Percentiles rank a stretch among this genome's conserved stretches.
Conservation (phyloP, 2,888 invertebrate genomes). For the Drosophila kambysellisi region DNA sequence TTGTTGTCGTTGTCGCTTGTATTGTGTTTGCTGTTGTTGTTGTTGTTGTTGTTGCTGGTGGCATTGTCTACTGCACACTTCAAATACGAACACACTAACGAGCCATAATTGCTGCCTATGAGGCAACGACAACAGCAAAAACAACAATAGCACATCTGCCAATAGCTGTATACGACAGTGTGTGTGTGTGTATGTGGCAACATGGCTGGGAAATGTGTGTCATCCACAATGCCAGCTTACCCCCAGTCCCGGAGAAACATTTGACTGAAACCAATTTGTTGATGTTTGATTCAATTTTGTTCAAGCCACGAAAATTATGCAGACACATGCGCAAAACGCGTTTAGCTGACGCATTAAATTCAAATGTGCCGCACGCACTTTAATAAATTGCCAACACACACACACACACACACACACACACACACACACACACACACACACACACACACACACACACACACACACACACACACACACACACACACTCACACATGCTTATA, state of each 20-base stretch:
- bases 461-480: no score
- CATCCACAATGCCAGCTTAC: background rate
- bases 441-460: background rate
- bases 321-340: constrained; percentile 47
- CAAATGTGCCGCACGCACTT: background rate
- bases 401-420: background rate
- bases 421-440: background rate
- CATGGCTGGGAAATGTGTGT: constrained; percentile 44
- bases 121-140: constrained; percentile 50
- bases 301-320: constrained; percentile 56
- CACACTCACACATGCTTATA: background rate
- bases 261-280: constrained; percentile 61
- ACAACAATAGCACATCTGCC: constrained; percentile 54
- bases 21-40: constrained; percentile 24
- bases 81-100: constrained; percentile 80
- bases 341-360: constrained; percentile 36
- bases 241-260: constrained; percentile 10
- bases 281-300: constrained; percentile 67
- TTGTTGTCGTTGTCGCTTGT: constrained; percentile 55
- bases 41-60: constrained; percentile 35
- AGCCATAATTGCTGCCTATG: constrained; percentile 81
- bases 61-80: constrained; percentile 73
- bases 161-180: constrained; percentile 19
- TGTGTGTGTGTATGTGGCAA: constrained; percentile 10
- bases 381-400: background rate